Conservation (phyloP, 1,140 invertebrate genomes). For the Lucilia cuprina region DNA sequence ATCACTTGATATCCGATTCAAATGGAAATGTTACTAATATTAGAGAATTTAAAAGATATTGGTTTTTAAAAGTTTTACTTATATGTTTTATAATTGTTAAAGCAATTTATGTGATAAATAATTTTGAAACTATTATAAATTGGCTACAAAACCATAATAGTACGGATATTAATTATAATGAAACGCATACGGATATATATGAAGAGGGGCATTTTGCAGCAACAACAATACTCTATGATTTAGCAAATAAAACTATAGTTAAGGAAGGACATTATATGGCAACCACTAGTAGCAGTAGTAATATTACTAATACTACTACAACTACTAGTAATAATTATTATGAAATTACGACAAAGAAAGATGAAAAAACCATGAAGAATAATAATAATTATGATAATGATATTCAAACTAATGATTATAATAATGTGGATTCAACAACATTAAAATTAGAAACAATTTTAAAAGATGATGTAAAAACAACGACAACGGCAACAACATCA, state of each 20-base stretch:
- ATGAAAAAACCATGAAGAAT: neutral
- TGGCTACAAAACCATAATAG: neutral
- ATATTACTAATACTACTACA: no score
- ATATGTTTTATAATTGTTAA: neutral
- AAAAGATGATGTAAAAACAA: neutral
- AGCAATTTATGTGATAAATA: conserved; percentile 1
- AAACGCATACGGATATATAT: neutral
- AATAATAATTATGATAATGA: no score
- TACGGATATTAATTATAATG: neutral
- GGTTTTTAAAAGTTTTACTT: neutral
- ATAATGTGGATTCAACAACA: no score
- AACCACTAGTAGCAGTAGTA: no score
- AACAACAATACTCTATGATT: no score
- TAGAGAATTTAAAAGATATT: neutral
- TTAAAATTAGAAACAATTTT: neutral
- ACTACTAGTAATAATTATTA: no score
- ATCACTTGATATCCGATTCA: neutral
- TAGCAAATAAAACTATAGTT: no score
- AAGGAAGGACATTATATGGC: no score
- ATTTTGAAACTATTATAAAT: neutral
- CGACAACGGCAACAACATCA: neutral
- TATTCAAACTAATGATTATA: no score
- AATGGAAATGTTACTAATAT: neutral
- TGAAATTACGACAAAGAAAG: neutral
- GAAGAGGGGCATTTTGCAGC: no score